Conservation (phyloP, 2,113 vertebrate genomes). For the Reinhardtius hippoglossoides region DNA sequence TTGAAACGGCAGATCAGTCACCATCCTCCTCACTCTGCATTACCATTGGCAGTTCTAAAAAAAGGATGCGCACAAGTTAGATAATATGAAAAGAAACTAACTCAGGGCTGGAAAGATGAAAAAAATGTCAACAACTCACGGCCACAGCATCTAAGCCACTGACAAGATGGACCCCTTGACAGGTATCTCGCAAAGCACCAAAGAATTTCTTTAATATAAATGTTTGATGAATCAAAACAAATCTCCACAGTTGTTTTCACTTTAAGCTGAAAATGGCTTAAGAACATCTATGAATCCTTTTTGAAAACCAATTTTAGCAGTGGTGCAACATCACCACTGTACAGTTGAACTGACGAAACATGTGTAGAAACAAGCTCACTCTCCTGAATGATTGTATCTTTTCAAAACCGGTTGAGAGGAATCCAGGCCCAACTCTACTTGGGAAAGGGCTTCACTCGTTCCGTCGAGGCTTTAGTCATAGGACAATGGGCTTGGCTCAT, state of each 20-base stretch:
- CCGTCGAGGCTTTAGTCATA: too few species aligned
- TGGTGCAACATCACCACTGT: too few species aligned
- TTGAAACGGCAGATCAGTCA: conserved; percentile 19
- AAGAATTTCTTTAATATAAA: background rate
- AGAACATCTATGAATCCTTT: too few species aligned
- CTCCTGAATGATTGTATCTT: too few species aligned
- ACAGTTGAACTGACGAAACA: too few species aligned
- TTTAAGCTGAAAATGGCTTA: too few species aligned
- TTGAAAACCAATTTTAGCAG: too few species aligned
- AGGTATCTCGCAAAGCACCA: background rate
- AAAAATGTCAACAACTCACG: background rate
- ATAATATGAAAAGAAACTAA: conserved; percentile 8
- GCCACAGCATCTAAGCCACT: background rate
- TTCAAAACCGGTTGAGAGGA: background rate
- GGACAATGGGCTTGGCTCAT: too few species aligned
- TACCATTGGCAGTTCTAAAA: background rate
- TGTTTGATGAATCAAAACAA: conserved; percentile 1
- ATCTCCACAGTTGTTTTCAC: background rate
- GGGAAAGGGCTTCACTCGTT: too few species aligned
- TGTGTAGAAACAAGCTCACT: too few species aligned
- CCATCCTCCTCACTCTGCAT: background rate
- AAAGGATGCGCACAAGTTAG: background rate
- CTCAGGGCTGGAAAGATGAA: background rate
- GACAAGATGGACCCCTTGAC: background rate
- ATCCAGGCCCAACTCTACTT: background rate